phyloP scores from a whole-genome alignment of 2,888 invertebrate species.

The Pyrrhopygopsis socrates region DNA sequence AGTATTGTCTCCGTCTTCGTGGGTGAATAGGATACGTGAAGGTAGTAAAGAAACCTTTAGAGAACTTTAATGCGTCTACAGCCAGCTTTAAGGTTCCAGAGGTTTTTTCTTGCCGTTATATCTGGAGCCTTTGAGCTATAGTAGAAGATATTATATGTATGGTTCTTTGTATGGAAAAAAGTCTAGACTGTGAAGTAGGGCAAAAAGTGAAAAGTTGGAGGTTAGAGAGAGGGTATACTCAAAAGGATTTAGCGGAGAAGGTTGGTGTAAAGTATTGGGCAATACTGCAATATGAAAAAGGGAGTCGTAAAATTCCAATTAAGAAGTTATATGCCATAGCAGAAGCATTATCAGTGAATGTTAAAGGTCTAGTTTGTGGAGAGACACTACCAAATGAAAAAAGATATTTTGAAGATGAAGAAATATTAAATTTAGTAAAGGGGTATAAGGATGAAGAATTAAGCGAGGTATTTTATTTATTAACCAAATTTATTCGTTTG shows the following conservation, averaged over 20 bases:
- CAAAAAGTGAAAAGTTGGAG: not conserved
- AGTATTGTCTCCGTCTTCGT: slow-evolving; percentile 20
- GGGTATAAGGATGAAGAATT: too few species aligned
- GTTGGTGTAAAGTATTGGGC: not conserved
- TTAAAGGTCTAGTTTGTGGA: not conserved
- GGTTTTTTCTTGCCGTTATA: not conserved
- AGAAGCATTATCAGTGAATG: not conserved
- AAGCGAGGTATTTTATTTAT: not conserved
- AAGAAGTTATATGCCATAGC: not conserved
- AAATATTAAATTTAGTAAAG: not conserved
- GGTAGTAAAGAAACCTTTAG: slow-evolving; percentile 34
- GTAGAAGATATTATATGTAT: slow-evolving; percentile 19
- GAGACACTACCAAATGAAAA: not conserved
- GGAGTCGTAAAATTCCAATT: not conserved
- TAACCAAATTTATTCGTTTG: too few species aligned
- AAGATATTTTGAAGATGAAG: not conserved
- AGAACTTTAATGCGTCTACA: slow-evolving; percentile 21
- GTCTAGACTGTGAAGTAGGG: not conserved
- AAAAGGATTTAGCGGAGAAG: too few species aligned
- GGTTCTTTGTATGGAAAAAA: slow-evolving; percentile 14
- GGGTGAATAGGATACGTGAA: slow-evolving; percentile 19
- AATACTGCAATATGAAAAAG: not conserved
- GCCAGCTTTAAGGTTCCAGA: slow-evolving; percentile 28
- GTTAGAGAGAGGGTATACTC: not conserved
- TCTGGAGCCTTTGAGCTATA: slow-evolving; percentile 4